Evolutionary conservation across 2,113 vertebrate species (phyloP).

Genomic region (Serinus canaria): DNA sequence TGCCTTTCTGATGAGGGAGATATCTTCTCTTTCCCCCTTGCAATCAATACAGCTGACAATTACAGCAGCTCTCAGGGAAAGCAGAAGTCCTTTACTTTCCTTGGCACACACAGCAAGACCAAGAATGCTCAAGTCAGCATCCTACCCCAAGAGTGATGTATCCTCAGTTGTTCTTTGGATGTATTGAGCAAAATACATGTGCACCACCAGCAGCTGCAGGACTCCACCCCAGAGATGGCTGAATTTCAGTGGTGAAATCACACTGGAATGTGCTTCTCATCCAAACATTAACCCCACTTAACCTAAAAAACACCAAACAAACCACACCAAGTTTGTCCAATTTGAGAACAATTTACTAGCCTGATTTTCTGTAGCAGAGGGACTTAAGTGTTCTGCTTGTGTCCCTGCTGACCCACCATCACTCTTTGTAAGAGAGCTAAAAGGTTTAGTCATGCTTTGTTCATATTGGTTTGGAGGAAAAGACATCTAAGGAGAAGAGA

Average conservation of each 20-base stretch:
- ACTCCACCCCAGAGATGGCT: slow-evolving; percentile 41
- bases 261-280: slow-evolving; percentile 17
- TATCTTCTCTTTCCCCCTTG: neutral
- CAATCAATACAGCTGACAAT: neutral
- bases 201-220: slow-evolving; percentile 31
- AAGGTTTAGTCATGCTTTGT: neutral
- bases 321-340: neutral
- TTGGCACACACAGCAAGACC: neutral
- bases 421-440: neutral
- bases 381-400: neutral
- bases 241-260: slow-evolving; percentile 54
- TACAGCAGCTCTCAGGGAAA: neutral
- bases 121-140: neutral
- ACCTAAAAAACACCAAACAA: neutral
- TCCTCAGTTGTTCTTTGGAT: neutral
- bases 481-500: neutral
- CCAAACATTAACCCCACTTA: slow-evolving; percentile 26
- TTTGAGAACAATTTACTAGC: neutral
- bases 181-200: slow-evolving; percentile 12
- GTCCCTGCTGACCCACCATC: neutral
- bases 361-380: neutral
- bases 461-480: neutral
- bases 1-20: neutral
- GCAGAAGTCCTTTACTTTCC: neutral
- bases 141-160: neutral